Base-by-base conservation (phyloP, 2,113 vertebrate species). In the Perca flavescens region DNA sequence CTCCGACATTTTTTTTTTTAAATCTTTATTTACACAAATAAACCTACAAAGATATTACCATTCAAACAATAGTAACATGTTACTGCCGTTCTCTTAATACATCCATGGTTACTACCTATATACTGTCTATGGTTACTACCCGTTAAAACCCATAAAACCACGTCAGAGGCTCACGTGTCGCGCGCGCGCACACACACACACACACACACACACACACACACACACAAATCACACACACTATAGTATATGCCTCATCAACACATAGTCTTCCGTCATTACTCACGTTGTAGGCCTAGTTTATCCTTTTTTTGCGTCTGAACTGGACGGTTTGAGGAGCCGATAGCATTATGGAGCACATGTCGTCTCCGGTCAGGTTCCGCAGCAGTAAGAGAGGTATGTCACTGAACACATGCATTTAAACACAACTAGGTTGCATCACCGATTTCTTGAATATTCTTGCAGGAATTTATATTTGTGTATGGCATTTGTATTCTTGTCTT, bases 281-380 rank as follows among this genome's bases (percentile, higher is more conserved):
- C 17, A 19, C 36, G 11, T 14, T 5, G 2, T 5, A 28, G 2
- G 28, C 28, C 28, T 28, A 17, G 11, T 63, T 56, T 19, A 1
- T 46, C 40, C 7, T 2, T 46, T 57, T 17, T 22, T 49, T 54
- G 15, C 36, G 46, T 50, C 62, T 83, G 75, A 36, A 65, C 63
- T 50, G 56, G 28, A 47, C 28, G 67, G 69, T 56, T 57, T 65
- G 58, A 83, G 21, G 28, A 71, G 43, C 57, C 3, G 1, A 34
- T 34, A 19, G 69, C 61, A 63, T 17, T 46, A 94, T 93, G 92
- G 85, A 94, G 56, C 91, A 86, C 77, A 91, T 91, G 92, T 94
- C 93, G 2, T 93, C 91, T 50, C 93, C 92, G 0, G 86, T 94
- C 80, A 80, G 91, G 80, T 90, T 92, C 53, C 88, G 89, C 74